phyloP scores from a whole-genome alignment of 2,797 vertebrate species.

The Myotis planiceps region DNA sequence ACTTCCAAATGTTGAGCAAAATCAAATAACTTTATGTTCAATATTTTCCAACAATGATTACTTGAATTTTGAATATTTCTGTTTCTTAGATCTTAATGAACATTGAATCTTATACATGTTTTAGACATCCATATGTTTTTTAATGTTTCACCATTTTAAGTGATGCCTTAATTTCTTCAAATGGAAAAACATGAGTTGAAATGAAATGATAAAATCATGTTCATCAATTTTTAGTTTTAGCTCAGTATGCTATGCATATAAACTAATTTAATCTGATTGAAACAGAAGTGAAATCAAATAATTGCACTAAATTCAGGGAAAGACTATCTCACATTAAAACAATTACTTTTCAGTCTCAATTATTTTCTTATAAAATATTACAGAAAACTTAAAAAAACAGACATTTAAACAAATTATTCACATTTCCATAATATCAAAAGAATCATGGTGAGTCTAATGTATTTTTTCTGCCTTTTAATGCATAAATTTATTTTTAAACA shows the following conservation, averaged over 20 bases:
- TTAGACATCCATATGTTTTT: background rate
- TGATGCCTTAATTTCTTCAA: background rate
- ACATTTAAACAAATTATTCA: background rate
- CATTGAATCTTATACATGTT: background rate
- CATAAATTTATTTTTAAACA: background rate
- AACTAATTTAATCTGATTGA: background rate
- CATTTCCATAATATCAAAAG: background rate
- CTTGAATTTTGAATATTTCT: background rate
- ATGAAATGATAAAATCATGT: background rate
- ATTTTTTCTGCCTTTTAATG: background rate
- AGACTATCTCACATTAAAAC: background rate
- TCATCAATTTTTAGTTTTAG: background rate
- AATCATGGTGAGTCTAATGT: background rate
- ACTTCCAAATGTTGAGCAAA: background rate
- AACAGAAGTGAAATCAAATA: background rate
- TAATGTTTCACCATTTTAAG: background rate
- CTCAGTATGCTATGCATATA: background rate
- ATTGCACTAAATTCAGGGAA: background rate
- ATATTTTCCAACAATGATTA: background rate
- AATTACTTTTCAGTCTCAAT: background rate
- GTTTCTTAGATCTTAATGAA: background rate
- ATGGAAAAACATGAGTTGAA: background rate
- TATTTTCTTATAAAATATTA: background rate
- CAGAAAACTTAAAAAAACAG: background rate
- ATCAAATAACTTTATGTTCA: background rate